A percentile compares a stretch with the other conserved stretches of the same genome.
These are phyloP conservation scores for Thymelicus sylvestris DNA, from an alignment of 2,888 invertebrate genomes.

Conservation along the genomic window DNA sequence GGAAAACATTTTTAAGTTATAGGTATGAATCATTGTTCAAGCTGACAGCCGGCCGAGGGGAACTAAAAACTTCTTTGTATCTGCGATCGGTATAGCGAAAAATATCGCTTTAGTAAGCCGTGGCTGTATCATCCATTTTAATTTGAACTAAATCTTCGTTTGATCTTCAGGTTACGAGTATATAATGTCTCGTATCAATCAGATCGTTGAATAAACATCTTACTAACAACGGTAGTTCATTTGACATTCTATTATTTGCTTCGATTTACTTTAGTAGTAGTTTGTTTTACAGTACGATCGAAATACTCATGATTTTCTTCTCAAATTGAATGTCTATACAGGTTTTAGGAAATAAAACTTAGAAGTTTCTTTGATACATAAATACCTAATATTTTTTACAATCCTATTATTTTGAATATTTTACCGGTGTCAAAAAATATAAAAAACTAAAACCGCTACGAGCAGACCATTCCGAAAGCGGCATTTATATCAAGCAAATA, in stretches of 20 bases:
- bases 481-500: constrained; percentile 57
- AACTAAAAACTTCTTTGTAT: constrained; percentile 71
- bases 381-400: too few species aligned
- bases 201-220: too few species aligned
- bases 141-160: neutral
- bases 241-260: too few species aligned
- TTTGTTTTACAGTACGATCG: too few species aligned
- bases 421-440: constrained; percentile 58
- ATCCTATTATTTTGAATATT: constrained; percentile 57
- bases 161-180: too few species aligned
- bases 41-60: constrained; percentile 57
- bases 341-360: constrained; percentile 12
- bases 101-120: constrained; percentile 57
- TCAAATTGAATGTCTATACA: constrained; percentile 8
- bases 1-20: too few species aligned
- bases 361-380: neutral
- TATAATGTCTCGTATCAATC: too few species aligned
- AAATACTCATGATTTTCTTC: too few species aligned
- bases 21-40: too few species aligned
- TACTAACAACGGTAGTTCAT: too few species aligned
- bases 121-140: constrained; percentile 53
- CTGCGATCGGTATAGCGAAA: constrained; percentile 74
- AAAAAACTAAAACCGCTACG: constrained; percentile 55
- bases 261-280: too few species aligned
- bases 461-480: constrained; percentile 53